These are phyloP conservation scores for Pristionchus fissidentatus DNA, from an alignment of 2,888 invertebrate species.

Conservation along the genomic window DNA sequence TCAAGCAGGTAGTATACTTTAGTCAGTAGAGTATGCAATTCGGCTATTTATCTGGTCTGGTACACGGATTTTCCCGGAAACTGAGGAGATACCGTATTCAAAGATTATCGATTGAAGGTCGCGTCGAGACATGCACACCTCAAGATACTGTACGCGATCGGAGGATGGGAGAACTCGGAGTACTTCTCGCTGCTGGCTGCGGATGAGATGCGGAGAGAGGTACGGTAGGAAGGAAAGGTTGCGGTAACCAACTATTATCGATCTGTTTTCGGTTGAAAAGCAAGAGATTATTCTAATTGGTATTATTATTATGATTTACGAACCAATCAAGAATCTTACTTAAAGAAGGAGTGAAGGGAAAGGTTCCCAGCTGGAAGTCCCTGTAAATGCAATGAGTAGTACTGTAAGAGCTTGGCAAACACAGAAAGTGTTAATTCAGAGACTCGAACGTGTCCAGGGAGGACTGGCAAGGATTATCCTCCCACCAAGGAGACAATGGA, in stretches of 20 bases:
- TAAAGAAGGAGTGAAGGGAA: no score
- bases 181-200: constrained; percentile 68
- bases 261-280: not conserved
- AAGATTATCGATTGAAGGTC: constrained; percentile 50
- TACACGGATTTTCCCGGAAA: no score
- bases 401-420: no score
- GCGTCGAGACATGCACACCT: constrained; percentile 62
- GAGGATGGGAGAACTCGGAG: constrained; percentile 75
- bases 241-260: not conserved
- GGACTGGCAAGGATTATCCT: no score
- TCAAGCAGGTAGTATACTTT: constrained; percentile 54
- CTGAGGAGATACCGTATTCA: not conserved
- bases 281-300: not conserved
- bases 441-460: no score
- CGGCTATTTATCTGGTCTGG: not conserved
- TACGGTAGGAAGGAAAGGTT: not conserved
- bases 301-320: no score
- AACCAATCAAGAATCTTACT: no score
- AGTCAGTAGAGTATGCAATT: not conserved
- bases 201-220: constrained; percentile 59
- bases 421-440: no score
- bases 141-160: constrained; percentile 72
- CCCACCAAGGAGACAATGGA: no score
- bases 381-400: no score
- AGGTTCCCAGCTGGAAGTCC: no score